A percentile compares a stretch with the other conserved stretches of the same genome.
These are phyloP conservation scores for Rousettus leschenaultii DNA, from an alignment of 2,113 vertebrate species.

Conservation along the genomic window DNA sequence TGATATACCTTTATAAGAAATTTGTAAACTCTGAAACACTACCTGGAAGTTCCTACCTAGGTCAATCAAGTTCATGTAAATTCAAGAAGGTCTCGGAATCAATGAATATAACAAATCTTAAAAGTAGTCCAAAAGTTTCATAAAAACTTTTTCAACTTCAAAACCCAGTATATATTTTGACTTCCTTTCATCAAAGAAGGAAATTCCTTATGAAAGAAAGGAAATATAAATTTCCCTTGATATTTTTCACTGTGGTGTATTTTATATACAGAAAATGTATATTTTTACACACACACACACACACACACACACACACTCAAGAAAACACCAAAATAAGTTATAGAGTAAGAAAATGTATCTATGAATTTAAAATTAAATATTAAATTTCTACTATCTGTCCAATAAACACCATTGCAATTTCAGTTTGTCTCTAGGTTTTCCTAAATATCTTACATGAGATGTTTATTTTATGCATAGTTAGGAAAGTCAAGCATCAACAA, in stretches of 20 bases:
- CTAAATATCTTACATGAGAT: neutral
- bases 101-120: neutral
- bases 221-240: neutral
- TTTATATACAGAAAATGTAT: neutral
- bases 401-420: neutral
- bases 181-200: neutral
- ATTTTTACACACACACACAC: too few species aligned
- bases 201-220: neutral
- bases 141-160: neutral
- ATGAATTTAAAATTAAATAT: neutral
- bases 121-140: neutral
- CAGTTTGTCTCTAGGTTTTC: neutral
- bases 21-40: neutral
- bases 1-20: neutral
- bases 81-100: neutral
- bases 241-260: neutral
- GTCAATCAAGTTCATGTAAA: neutral
- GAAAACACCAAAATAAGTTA: neutral
- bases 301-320: neutral
- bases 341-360: neutral
- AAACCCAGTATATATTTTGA: neutral
- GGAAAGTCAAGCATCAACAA: neutral
- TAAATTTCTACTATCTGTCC: neutral
- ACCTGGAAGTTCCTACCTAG: neutral
- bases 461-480: neutral